phyloP scores from a whole-genome alignment of 2,113 vertebrate species.

The Drymodes brunneopygia region DNA sequence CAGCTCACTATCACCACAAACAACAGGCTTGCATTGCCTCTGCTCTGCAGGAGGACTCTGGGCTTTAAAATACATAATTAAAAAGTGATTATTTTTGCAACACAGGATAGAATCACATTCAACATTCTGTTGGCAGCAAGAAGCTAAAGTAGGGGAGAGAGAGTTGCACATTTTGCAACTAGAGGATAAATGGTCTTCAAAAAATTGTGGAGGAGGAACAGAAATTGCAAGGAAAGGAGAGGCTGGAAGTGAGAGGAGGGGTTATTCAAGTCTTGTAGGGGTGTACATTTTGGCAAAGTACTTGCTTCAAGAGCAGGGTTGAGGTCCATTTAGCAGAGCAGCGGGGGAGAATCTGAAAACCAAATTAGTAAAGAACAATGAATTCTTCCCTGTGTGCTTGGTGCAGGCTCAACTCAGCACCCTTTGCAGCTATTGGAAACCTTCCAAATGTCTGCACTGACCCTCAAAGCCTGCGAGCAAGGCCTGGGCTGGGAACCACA shows the following conservation, averaged over 20 bases:
- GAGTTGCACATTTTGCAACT: neutral
- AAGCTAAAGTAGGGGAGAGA: neutral
- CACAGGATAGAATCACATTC: neutral
- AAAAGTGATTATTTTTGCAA: constrained; percentile 23
- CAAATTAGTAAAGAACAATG: neutral
- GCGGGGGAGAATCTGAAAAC: neutral
- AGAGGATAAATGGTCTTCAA: neutral
- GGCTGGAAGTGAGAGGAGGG: neutral
- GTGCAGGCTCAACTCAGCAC: neutral
- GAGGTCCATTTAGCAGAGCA: constrained; percentile 49
- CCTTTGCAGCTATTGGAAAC: neutral
- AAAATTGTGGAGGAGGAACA: constrained; percentile 1
- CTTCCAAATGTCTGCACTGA: neutral
- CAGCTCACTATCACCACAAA: neutral
- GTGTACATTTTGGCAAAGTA: neutral
- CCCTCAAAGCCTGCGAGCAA: neutral
- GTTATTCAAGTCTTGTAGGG: neutral
- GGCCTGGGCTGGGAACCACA: neutral
- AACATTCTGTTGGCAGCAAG: neutral
- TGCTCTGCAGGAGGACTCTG: neutral
- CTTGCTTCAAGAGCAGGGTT: neutral
- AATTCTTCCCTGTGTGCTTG: neutral
- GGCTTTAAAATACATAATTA: constrained; percentile 23
- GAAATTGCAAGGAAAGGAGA: neutral
- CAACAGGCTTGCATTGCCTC: neutral